Conservation (phyloP, 2,888 invertebrate species). For the Melanostoma scalare region DNA sequence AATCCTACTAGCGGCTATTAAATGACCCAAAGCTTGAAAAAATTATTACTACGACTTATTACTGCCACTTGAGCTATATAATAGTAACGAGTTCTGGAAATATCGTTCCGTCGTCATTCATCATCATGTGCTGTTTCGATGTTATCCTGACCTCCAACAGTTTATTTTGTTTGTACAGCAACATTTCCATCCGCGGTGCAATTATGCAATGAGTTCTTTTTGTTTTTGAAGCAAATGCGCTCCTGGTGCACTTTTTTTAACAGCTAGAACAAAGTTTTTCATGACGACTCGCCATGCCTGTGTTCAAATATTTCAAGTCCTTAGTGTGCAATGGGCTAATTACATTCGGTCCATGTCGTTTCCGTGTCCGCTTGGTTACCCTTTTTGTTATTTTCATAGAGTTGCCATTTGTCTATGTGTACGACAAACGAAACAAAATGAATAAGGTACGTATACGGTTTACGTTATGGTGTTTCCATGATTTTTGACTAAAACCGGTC, state of each 20-base stretch:
- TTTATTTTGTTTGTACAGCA: too few species aligned
- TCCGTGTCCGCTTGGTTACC: slow-evolving; percentile 63
- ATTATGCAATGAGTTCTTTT: neutral
- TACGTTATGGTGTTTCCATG: slow-evolving; percentile 48
- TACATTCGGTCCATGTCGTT: slow-evolving; percentile 71
- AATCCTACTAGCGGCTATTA: too few species aligned
- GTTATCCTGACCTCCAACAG: too few species aligned
- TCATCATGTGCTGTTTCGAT: too few species aligned
- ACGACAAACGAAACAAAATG: slow-evolving; percentile 22
- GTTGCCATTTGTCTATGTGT: slow-evolving; percentile 12
- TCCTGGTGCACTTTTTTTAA: neutral
- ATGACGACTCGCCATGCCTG: slow-evolving; percentile 12
- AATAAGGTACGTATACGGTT: slow-evolving; percentile 19
- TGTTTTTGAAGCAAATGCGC: neutral
- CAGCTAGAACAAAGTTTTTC: neutral
- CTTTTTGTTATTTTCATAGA: slow-evolving; percentile 54
- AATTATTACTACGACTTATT: too few species aligned
- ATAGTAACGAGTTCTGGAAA: too few species aligned
- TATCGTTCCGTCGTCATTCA: too few species aligned
- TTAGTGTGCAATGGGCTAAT: slow-evolving; percentile 60
- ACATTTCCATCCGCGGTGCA: neutral
- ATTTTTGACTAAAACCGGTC: slow-evolving; percentile 71
- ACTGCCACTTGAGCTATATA: too few species aligned
- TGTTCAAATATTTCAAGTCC: slow-evolving; percentile 4
- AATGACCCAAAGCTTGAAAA: too few species aligned